Conservation (phyloP, 2,888 invertebrate genomes). For the Ophonus ardosiacus region DNA sequence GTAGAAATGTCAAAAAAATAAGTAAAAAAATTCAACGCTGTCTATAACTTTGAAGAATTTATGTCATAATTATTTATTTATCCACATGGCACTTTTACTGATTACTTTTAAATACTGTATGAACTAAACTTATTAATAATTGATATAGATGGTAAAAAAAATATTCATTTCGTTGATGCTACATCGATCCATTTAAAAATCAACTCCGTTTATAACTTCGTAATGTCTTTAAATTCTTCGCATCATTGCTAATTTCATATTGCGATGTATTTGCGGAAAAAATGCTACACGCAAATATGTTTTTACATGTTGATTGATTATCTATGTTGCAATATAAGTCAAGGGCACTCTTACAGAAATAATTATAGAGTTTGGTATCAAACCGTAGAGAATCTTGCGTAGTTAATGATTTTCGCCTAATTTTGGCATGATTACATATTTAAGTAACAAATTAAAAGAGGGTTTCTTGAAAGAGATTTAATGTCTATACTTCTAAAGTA, state of each 20-base stretch:
- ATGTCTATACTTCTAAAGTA: background rate
- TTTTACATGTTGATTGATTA: constrained; percentile 32
- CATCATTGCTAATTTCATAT: background rate
- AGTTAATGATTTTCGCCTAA: background rate
- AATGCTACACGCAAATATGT: constrained; percentile 24
- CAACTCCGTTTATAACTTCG: background rate
- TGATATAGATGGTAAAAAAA: background rate
- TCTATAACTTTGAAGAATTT: background rate
- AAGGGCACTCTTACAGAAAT: constrained; percentile 28
- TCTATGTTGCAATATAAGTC: constrained; percentile 24
- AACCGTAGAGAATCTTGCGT: constrained; percentile 15
- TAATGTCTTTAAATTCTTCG: background rate
- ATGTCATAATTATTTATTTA: background rate
- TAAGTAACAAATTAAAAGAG: background rate
- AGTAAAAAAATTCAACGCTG: no score
- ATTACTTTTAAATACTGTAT: background rate
- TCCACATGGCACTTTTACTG: background rate
- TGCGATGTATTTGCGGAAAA: background rate
- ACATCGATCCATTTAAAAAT: background rate
- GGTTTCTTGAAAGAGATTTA: background rate
- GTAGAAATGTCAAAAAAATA: no score
- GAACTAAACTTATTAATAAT: background rate
- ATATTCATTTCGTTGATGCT: background rate
- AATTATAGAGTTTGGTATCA: constrained; percentile 20
- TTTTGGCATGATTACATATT: background rate